Evolutionary conservation across 2,888 invertebrate species (phyloP).

Genomic region (Osmoderma eremita): DNA sequence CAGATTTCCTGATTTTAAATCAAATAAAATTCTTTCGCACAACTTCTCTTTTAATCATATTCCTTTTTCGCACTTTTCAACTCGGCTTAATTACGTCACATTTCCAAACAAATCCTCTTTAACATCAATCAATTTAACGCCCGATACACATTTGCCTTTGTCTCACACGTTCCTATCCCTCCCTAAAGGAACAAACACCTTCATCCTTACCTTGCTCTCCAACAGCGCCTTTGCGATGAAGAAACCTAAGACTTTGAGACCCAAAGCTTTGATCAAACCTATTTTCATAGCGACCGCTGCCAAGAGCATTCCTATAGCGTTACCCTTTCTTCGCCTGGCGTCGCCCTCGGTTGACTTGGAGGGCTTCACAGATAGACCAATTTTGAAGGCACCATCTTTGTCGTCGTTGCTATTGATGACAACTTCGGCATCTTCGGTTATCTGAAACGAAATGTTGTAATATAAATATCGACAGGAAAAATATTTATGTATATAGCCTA

Average conservation of each 20-base stretch:
- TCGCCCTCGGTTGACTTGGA: conserved; percentile 54
- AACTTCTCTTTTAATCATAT: no score
- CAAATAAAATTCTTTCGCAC: no score
- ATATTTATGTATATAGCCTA: no score
- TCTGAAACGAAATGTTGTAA: conserved; percentile 57
- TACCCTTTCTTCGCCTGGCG: conserved; percentile 66
- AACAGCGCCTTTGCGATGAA: conserved; percentile 87
- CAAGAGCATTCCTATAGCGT: conserved; percentile 77
- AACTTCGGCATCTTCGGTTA: conserved; percentile 81
- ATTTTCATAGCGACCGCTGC: conserved; percentile 83
- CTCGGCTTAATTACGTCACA: no score
- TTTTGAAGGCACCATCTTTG: conserved; percentile 74
- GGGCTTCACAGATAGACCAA: conserved; percentile 73
- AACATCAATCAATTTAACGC: neutral
- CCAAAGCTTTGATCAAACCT: conserved; percentile 81
- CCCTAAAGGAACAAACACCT: neutral
- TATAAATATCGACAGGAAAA: neutral
- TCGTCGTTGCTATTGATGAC: conserved; percentile 76
- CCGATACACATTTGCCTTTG: neutral
- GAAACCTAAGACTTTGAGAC: conserved; percentile 82
- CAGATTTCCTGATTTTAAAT: no score
- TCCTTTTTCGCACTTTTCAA: no score
- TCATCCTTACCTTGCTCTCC: conserved; percentile 72
- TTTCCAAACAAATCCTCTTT: no score
- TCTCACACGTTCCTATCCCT: neutral